Evolutionary conservation across 2,113 vertebrate genomes (phyloP), one percentile per base, ranked within the genome.

Genomic region (Spilogale gracilis): DNA sequence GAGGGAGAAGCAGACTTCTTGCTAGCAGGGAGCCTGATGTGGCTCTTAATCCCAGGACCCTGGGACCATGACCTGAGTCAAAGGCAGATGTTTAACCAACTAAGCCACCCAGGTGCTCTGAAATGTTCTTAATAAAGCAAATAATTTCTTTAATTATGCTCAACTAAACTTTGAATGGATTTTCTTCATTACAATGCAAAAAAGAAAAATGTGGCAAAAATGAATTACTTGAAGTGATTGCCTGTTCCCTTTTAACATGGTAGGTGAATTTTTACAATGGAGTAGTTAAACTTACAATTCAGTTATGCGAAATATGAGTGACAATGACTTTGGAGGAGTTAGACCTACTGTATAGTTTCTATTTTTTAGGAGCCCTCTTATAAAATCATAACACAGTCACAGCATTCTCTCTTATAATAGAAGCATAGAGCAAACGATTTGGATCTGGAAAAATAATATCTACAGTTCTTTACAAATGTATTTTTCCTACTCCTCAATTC

Each of bases 121-220:
- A 50, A 43, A 5, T n/a, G 84, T 86, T 95, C 16, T 92, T 95
- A 69, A 83, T 38, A 52, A 92, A 95, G 6, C 5, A 83, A 61
- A 82, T 73, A 91, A 60, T 71, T 82, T 84, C n/a, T 89, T 73
- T 78, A 78, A 79, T 52, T 93, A 43, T 12, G 32, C 17, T 82
- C 50, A 95, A 86, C 9, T 86, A 74, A 80, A 84, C 3, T 87
- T 89, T 85, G n/a, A 94, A 60, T 69, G 45, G 25, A 93, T 83
- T 73, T 82, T n/a, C 32, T 89, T 96, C 60, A 94, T 91, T 63
- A 65, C 0, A 78, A 67, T 85, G 9, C 8, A 83, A 85, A 6
- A 52, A 91, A 83, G 38, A 45, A 96, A 95, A 87, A 80, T 63
- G 38, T 65, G 30, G 5, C 58, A 85, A 79, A 81, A 94, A 48